Evolutionary conservation across 2,888 invertebrate genomes (phyloP).

Genomic region (Tinea trinotella): DNA sequence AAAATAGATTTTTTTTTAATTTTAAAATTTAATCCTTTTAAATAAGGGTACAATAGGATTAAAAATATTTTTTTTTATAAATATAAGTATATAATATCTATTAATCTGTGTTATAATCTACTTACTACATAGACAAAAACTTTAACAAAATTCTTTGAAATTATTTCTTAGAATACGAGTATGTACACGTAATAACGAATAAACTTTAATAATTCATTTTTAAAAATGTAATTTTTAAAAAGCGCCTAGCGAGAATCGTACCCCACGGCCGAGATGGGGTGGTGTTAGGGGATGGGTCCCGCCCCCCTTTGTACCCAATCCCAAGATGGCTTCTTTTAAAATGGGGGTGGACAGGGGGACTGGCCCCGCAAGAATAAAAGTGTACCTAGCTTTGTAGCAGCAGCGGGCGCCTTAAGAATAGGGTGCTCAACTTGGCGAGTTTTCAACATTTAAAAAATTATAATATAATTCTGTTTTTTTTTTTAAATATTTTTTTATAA

Average conservation of each 20-base stretch:
- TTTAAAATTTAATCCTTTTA: too few species aligned
- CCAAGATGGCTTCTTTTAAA: constrained; percentile 72
- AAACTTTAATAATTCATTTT: too few species aligned
- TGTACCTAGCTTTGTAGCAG: constrained; percentile 54
- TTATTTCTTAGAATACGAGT: too few species aligned
- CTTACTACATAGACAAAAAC: too few species aligned
- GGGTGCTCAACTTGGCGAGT: neutral
- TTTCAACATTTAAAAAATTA: neutral
- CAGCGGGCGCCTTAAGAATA: constrained; percentile 29
- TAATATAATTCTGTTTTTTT: neutral
- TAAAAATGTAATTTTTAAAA: too few species aligned
- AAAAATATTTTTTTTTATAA: too few species aligned
- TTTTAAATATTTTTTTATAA: neutral
- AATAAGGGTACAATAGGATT: too few species aligned
- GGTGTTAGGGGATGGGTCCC: constrained; percentile 26
- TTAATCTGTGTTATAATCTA: too few species aligned
- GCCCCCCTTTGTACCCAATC: constrained; percentile 42
- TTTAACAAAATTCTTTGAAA: too few species aligned
- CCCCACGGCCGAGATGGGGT: constrained; percentile 8
- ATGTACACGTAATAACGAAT: too few species aligned
- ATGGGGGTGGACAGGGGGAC: constrained; percentile 57
- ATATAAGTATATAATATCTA: too few species aligned
- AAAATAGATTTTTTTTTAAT: too few species aligned
- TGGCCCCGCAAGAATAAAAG: constrained; percentile 68
- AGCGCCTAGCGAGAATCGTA: constrained; percentile 1